phyloP scores from a whole-genome alignment of 2,113 vertebrate genomes.

The Xyrauchen texanus region DNA sequence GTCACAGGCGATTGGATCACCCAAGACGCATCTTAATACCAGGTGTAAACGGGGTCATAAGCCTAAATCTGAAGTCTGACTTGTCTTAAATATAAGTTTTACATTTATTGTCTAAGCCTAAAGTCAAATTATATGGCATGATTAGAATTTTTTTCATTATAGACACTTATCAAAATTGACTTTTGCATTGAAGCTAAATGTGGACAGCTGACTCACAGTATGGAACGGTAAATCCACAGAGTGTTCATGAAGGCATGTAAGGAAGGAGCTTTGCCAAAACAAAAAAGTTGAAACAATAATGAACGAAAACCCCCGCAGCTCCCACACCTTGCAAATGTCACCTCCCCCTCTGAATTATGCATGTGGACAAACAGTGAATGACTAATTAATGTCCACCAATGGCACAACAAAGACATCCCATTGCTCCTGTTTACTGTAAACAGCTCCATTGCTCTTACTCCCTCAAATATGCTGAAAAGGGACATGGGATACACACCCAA shows the following conservation, averaged over 20 bases:
- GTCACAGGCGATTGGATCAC: too few species aligned
- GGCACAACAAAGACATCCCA: conserved; percentile 58
- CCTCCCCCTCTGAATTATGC: conserved; percentile 72
- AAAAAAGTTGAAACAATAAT: conserved; percentile 45
- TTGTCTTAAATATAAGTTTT: too few species aligned
- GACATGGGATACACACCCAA: conserved; percentile 19
- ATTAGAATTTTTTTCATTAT: too few species aligned
- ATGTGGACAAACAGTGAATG: conserved; percentile 67
- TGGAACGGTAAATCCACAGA: conserved; percentile 1
- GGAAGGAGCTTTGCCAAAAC: conserved; percentile 4
- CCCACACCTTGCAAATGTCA: conserved; percentile 62
- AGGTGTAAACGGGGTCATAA: too few species aligned
- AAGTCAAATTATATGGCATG: too few species aligned
- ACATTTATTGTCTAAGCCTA: too few species aligned
- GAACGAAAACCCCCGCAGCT: conserved; percentile 36
- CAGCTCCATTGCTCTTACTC: conserved; percentile 52
- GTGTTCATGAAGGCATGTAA: conserved; percentile 12
- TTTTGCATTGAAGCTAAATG: not conserved
- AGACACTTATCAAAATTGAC: too few species aligned
- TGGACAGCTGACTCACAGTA: not conserved
- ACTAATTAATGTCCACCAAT: conserved; percentile 71
- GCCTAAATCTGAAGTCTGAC: too few species aligned
- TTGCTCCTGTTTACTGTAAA: conserved; percentile 55
- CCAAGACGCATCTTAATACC: too few species aligned
- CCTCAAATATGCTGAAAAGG: conserved; percentile 25